phyloP scores from a whole-genome alignment of 2,113 vertebrate species.

The Phrynocephalus versicolor region DNA sequence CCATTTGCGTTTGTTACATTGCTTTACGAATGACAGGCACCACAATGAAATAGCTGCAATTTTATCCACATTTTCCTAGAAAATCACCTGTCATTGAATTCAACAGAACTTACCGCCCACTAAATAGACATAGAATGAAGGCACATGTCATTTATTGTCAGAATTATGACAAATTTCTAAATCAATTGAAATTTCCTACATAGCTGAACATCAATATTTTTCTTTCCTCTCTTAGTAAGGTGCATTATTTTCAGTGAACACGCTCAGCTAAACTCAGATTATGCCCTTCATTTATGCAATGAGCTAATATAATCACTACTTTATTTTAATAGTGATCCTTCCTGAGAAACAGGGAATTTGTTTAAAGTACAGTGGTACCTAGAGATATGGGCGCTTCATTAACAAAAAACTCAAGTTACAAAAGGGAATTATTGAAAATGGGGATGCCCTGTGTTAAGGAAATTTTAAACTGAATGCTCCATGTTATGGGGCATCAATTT shows the following conservation, averaged over 20 bases:
- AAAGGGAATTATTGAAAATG: too few species aligned
- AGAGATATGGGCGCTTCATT: too few species aligned
- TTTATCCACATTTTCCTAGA: neutral
- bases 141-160: too few species aligned
- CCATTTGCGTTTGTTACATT: too few species aligned
- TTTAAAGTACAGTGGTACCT: neutral
- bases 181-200: neutral
- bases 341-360: neutral
- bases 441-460: too few species aligned
- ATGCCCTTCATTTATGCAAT: neutral
- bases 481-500: too few species aligned
- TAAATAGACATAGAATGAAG: neutral
- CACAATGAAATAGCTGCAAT: neutral
- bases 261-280: neutral
- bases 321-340: neutral
- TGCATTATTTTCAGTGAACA: neutral
- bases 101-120: neutral
- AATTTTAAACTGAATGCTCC: too few species aligned
- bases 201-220: neutral
- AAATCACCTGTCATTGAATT: neutral
- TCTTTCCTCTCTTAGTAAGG: neutral
- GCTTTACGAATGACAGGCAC: too few species aligned
- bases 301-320: slow-evolving; percentile 8
- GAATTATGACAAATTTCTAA: too few species aligned
- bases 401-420: too few species aligned